Percentiles rank a stretch among this genome's conserved stretches.
Evolutionary conservation across 2,797 vertebrate genomes (phyloP).

Genomic region (Sarcophilus harrisii): DNA sequence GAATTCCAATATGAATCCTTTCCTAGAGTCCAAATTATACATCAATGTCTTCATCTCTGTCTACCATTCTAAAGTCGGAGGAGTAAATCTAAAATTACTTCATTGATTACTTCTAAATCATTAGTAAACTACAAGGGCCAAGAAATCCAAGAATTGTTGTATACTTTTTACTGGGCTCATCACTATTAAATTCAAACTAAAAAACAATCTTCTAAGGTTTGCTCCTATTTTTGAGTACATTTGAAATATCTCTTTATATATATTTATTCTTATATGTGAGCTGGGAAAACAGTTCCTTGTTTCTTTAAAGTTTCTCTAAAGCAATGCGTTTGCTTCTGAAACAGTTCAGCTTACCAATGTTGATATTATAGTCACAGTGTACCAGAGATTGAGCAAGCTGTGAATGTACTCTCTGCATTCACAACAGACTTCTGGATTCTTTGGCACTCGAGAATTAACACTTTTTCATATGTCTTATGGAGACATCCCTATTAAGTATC

Average conservation of each 20-base stretch:
- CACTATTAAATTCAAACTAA: background rate
- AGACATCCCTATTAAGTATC: conserved; percentile 2
- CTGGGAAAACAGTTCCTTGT: background rate
- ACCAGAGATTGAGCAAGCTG: background rate
- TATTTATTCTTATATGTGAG: background rate
- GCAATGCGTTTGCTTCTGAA: background rate
- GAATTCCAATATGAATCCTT: background rate
- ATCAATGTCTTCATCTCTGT: background rate
- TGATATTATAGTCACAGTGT: background rate
- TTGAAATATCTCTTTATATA: background rate
- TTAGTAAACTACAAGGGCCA: background rate
- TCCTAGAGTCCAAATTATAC: background rate
- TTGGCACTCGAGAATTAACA: conserved; percentile 14
- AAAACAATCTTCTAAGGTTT: background rate
- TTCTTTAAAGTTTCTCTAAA: conserved; percentile 35
- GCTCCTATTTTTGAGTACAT: background rate
- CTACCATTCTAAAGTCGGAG: background rate
- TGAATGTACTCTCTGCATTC: background rate
- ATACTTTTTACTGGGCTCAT: background rate
- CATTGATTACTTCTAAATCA: background rate
- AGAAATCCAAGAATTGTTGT: background rate
- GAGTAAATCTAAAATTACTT: background rate
- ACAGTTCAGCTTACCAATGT: background rate
- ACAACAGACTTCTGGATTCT: background rate
- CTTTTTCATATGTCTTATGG: background rate